phyloP scores from a whole-genome alignment of 2,888 invertebrate genomes.

The Aporophyla nigra region DNA sequence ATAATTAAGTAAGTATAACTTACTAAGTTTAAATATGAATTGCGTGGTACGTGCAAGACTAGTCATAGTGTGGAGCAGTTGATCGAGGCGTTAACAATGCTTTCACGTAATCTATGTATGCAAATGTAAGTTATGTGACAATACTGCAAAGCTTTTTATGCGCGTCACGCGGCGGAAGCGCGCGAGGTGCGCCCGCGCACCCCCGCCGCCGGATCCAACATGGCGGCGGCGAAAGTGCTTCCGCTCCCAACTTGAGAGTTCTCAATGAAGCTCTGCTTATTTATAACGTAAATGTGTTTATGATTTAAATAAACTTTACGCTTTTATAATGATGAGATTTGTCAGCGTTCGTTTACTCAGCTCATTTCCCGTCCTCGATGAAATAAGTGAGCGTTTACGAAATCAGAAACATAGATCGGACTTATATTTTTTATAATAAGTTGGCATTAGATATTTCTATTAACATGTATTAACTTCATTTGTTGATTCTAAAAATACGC shows the following conservation, averaged over 20 bases:
- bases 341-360: slow-evolving; percentile 66
- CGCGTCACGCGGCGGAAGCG: slow-evolving; percentile 89
- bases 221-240: slow-evolving; percentile 90
- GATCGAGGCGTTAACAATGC: slow-evolving; percentile 77
- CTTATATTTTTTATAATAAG: background rate
- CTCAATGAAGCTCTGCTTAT: slow-evolving; percentile 85
- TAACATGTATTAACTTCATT: background rate
- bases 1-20: slow-evolving; percentile 4
- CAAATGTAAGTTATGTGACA: slow-evolving; percentile 86
- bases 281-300: slow-evolving; percentile 78
- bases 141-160: slow-evolving; percentile 87
- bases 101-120: slow-evolving; percentile 87
- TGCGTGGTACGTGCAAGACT: slow-evolving; percentile 34
- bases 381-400: slow-evolving; percentile 50
- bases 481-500: background rate
- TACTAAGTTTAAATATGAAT: slow-evolving; percentile 40
- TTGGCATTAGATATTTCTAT: background rate
- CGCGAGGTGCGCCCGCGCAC: slow-evolving; percentile 87
- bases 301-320: slow-evolving; percentile 69
- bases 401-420: slow-evolving; percentile 32
- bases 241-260: slow-evolving; percentile 85
- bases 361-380: slow-evolving; percentile 57
- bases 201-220: slow-evolving; percentile 89
- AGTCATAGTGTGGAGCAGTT: slow-evolving; percentile 41
- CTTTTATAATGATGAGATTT: slow-evolving; percentile 64